Evolutionary conservation across 2,888 invertebrate genomes (phyloP), one percentile per base, ranked within the genome.

Genomic region (Pedicia rivosa): DNA sequence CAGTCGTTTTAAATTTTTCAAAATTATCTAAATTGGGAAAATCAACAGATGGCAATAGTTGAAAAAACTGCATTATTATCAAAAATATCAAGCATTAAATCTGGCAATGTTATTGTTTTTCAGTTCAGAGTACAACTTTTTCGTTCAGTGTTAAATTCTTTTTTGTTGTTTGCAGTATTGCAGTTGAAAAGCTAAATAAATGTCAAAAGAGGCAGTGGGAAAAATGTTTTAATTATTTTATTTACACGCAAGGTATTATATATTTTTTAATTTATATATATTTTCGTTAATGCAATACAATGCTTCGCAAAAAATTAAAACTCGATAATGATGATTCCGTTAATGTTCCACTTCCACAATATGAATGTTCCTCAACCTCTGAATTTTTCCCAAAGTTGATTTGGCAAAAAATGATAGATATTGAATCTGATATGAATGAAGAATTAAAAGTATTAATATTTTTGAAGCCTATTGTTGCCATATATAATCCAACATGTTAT

Each of bases 401-500:
- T 30, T 30, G 17, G 30, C 16, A 30, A 7, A n/a, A 30, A 30
- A 3, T 30, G 2, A 17, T 7, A 17, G 17, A 15, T 5, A n/a
- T 30, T 12, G 17, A 30, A 12, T 3, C 3, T n/a, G 30, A 30
- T 2, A 30, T 30, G 30, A 30, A 30, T 30, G 2, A 12, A n/a
- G 5, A 30, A 30, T 30, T 30, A 17, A 8, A 17, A 8, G n/a
- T 19, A 17, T 19, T 30, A 12, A n/a, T 12, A n/a, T 30, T 30
- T 8, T n/a, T 3, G 17, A 32, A 17, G 9, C 35, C 39, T 6
- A 51, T 59, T 10, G 44, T 43, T 1, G 50, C 54, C 52, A 65
- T 82, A 16, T 92, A 94, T 53, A 88, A 84, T 64, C 90, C 92
- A 1, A 64, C 90, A 25, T 73, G 79, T 42, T 92, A 94, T 61